phyloP scores from a whole-genome alignment of 2,888 invertebrate species.

The Maniola hyperantus region DNA sequence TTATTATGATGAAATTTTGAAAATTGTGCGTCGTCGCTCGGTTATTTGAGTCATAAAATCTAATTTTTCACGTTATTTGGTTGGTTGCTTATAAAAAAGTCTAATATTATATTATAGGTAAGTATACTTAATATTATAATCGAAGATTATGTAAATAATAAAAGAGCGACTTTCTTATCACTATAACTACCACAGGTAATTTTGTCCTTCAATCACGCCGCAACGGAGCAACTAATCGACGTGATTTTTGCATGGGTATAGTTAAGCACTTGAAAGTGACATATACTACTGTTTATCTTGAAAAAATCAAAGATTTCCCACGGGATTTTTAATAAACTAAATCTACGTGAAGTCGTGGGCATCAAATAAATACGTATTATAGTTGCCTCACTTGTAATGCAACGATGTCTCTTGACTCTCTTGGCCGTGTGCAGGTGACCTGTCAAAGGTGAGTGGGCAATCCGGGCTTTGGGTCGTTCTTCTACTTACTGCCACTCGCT shows the following conservation, averaged over 20 bases:
- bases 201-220: neutral
- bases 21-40: constrained; percentile 5
- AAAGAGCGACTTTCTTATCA: too few species aligned
- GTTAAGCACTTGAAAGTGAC: too few species aligned
- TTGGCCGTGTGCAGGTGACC: neutral
- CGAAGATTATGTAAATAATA: too few species aligned
- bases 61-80: constrained; percentile 7
- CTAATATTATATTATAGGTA: too few species aligned
- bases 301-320: too few species aligned
- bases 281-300: too few species aligned
- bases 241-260: too few species aligned
- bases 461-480: neutral
- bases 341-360: too few species aligned
- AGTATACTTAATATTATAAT: too few species aligned
- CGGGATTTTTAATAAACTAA: too few species aligned
- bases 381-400: neutral
- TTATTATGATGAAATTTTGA: constrained; percentile 23
- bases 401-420: neutral
- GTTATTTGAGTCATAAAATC: constrained; percentile 9
- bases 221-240: too few species aligned
- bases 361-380: neutral
- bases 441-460: constrained; percentile 18
- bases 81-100: neutral
- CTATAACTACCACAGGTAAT: too few species aligned
- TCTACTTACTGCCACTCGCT: neutral